phyloP scores from a whole-genome alignment of 2,888 invertebrate genomes.

The Hirtodrosophila cameraria region DNA sequence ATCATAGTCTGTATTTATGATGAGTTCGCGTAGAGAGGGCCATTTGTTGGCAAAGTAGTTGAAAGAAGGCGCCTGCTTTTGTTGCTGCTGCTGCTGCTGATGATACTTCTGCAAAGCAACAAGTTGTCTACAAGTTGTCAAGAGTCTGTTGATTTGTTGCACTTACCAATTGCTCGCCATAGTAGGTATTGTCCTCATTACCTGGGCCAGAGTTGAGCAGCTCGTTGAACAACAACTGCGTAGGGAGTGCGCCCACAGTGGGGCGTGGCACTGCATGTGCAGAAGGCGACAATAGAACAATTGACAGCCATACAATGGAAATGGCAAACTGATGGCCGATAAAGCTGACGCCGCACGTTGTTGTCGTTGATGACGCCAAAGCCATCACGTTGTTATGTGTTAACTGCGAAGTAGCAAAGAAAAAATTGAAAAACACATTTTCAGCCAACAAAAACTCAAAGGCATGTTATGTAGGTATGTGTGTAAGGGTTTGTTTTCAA shows the following conservation, averaged over 20 bases:
- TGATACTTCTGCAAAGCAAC: slow-evolving; percentile 33
- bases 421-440: slow-evolving; percentile 8
- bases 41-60: slow-evolving; percentile 73
- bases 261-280: slow-evolving; percentile 59
- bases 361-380: slow-evolving; percentile 33
- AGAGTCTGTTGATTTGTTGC: background rate
- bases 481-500: slow-evolving; percentile 24
- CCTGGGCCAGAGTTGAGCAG: slow-evolving; percentile 39
- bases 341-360: slow-evolving; percentile 41
- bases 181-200: slow-evolving; percentile 61
- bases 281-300: slow-evolving; percentile 55
- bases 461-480: background rate
- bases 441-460: slow-evolving; percentile 1
- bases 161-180: slow-evolving; percentile 59
- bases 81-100: slow-evolving; percentile 32
- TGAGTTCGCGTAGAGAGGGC: slow-evolving; percentile 77
- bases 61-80: slow-evolving; percentile 38
- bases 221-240: slow-evolving; percentile 64
- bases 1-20: slow-evolving; percentile 75
- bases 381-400: slow-evolving; percentile 44
- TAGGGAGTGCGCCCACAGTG: slow-evolving; percentile 35
- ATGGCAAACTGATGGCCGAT: slow-evolving; percentile 63
- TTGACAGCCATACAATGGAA: slow-evolving; percentile 69
- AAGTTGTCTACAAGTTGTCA: background rate
- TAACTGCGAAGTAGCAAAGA: slow-evolving; percentile 47